Conservation (phyloP, 2,888 invertebrate species). For the Temnothorax unifasciatus region DNA sequence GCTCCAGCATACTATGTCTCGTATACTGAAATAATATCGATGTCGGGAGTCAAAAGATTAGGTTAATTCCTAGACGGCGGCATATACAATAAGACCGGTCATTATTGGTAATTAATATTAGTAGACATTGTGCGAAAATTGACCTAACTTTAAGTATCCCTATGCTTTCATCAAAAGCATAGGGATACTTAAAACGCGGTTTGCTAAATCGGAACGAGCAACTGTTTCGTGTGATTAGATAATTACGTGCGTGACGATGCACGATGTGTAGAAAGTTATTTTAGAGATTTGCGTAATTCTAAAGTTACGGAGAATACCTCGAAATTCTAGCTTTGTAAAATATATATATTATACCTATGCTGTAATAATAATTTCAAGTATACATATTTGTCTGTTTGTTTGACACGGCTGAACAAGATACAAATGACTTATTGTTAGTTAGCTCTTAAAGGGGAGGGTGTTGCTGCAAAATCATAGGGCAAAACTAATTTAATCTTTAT, state of each 20-base stretch:
- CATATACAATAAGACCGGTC: constrained; percentile 2
- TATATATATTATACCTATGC: neutral
- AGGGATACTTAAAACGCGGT: neutral
- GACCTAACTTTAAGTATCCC: neutral
- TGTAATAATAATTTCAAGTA: neutral
- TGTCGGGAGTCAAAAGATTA: neutral
- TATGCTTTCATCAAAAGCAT: neutral
- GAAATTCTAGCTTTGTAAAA: neutral
- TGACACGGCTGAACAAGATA: neutral
- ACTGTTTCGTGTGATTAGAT: neutral
- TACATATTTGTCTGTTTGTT: neutral
- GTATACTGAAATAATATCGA: neutral
- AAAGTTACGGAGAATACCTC: neutral
- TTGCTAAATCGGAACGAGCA: neutral
- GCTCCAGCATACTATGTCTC: neutral
- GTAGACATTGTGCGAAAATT: constrained; percentile 49
- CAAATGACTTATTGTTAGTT: neutral
- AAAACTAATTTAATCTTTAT: neutral
- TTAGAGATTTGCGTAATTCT: neutral
- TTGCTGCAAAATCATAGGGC: neutral
- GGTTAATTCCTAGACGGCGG: neutral
- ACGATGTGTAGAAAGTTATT: neutral
- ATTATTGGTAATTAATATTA: constrained; percentile 60
- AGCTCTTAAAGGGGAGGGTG: too few species aligned
- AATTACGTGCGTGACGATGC: neutral